Evolutionary conservation across 2,888 invertebrate species (phyloP), one percentile per base, ranked within the genome.

Genomic region (Caenorhabditis sp.): DNA sequence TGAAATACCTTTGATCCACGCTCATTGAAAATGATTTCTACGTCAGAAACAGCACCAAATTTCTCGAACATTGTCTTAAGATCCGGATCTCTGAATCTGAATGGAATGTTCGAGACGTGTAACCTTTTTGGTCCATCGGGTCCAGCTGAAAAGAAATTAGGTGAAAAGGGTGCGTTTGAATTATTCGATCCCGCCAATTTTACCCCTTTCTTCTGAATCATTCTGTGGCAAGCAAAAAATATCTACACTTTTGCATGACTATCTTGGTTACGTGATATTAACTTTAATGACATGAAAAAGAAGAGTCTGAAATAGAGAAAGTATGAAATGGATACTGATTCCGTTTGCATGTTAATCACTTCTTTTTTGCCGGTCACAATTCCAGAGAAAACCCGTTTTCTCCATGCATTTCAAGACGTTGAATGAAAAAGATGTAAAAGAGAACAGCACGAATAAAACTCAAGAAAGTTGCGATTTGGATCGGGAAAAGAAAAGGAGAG

Each of bases 1-100:
- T 26, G n/a, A 31, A 22, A 22, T 49, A 59, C 74, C 97, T 99
- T 99, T 92, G 98, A 98, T 94, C 98, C 99, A 91, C 98, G 95
- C 94, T 99, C 98, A 94, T 99, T 99, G 95, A 98, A 99, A 94
- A 98, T 98, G 93, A 98, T 99, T 95, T 99, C 98, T 94, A 98
- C 98, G 94, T 98, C 98, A 94, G 98, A 95, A 93, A 99, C 98
- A 93, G 96, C 95, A 93, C 98, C 98, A 94, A 96, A 98, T 95
- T 97, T 97, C 97, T 88, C 88, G 69, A 89, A 89, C 86, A 89
- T 87, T 92, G 96, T 96, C 93, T 97, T 95, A 89, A 99, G 95
- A 94, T 99, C 98, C 86, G 97, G 97, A 94, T 99, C 98, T 94
- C 98, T 95, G 94, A 98, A 99, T 93, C 98, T 95, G 94, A 99